Percentiles rank a stretch among this genome's conserved stretches.
Conservation (phyloP, 2,888 invertebrate genomes). For the Parascotia fuliginaria region DNA sequence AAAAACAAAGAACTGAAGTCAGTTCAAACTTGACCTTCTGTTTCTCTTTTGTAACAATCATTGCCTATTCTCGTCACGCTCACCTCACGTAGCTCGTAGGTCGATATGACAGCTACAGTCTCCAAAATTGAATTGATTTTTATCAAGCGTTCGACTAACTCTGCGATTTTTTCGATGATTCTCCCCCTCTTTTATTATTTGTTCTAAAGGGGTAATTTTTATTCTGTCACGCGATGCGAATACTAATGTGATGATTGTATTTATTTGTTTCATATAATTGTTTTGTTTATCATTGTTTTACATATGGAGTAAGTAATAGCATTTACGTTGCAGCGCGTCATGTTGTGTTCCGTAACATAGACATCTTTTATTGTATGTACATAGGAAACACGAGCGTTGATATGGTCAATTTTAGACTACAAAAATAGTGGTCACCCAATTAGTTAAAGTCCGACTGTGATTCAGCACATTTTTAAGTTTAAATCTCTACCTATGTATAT, state of each 20-base stretch:
- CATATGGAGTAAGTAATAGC: neutral
- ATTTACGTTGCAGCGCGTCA: neutral
- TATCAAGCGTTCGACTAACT: conserved; percentile 57
- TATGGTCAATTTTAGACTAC: no score
- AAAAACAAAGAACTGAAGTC: conserved; percentile 20
- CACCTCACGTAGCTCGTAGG: conserved; percentile 56
- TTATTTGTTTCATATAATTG: conserved; percentile 14
- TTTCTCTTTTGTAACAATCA: neutral
- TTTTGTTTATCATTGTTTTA: conserved; percentile 3
- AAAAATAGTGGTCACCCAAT: no score
- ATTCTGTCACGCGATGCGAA: conserved; percentile 37
- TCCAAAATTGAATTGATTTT: conserved; percentile 68
- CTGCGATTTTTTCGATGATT: conserved; percentile 60
- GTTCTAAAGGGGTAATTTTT: conserved; percentile 54
- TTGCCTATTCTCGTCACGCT: conserved; percentile 52
- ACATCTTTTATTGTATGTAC: no score
- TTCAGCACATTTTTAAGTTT: no score
- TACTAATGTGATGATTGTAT: conserved; percentile 37
- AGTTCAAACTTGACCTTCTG: conserved; percentile 26
- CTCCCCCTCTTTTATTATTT: conserved; percentile 52
- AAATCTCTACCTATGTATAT: no score
- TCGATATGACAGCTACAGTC: conserved; percentile 60
- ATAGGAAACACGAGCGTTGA: no score
- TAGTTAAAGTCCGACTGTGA: no score
- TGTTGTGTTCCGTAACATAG: no score